Base-by-base conservation (phyloP, 2,888 invertebrate species). In the Scelioninae gen. 2 region DNA sequence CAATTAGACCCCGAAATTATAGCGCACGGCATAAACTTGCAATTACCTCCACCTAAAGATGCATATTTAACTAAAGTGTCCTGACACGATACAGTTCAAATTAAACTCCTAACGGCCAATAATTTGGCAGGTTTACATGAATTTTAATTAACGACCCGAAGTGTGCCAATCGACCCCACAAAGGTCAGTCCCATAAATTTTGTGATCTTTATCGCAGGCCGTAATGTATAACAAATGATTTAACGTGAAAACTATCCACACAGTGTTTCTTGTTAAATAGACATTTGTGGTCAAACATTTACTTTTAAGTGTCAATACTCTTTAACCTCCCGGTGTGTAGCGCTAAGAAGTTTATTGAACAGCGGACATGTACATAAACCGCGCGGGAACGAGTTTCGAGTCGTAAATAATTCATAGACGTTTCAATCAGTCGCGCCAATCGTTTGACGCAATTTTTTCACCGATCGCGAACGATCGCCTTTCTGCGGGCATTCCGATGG, bases 271-370 rank as follows among this genome's bases (percentile, higher is more conserved):
- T 31, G n/a, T 35, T 63, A 63, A 52, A 43, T 52, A 63, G 63
- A 63, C 52, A 50, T 63, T 52, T 63, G 52, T 63, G 63, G 43
- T 39, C 22, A 52, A 53, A 63, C 52, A 43, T 63, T 63, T 63
- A 41, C 31, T 52, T 43, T 33, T 15, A 63, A 52, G 63, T 45
- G 63, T 63, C 63, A 52, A 43, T 63, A 52, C 31, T 52, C 28
- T 50, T 63, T 63, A 43, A 63, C 52, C 52, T 63, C 18, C 35
- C 5, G 35, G 28, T 19, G 58, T 7, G 13, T 46, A 25, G 25
- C 13, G 33, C n/a, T 13, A 45, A 57, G 50, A 50, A 31, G 28
- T 61, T 61, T 61, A 61, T 61, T 61, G 61, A 61, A 50, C 39
- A 28, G 28, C 10, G 61, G 41, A 11, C 41, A 28, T 48, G 61